Evolutionary conservation across 2,797 vertebrate species (phyloP).

Genomic region (Pithecia hirsuta): DNA sequence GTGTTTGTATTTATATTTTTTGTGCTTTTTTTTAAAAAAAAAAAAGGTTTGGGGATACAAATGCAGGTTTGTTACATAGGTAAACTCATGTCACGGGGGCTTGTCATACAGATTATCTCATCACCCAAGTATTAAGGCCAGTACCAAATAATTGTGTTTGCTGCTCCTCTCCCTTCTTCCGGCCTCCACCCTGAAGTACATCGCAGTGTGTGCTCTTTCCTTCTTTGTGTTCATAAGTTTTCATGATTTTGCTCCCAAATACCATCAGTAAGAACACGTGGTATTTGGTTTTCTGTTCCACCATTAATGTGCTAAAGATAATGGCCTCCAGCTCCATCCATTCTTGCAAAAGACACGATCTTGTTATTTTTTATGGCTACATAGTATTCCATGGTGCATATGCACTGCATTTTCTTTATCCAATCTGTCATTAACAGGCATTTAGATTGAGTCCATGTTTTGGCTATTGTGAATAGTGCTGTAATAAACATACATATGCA

Average conservation of each 20-base stretch:
- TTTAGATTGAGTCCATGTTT: too few species aligned
- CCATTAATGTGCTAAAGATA: neutral
- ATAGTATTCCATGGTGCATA: too few species aligned
- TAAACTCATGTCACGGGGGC: neutral
- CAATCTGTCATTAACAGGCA: too few species aligned
- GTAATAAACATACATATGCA: too few species aligned
- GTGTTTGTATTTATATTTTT: neutral
- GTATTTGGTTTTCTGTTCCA: neutral
- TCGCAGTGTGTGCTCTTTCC: neutral
- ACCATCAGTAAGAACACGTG: neutral
- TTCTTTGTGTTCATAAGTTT: neutral
- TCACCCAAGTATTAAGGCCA: neutral
- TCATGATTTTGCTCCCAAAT: neutral
- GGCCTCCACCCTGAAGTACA: neutral
- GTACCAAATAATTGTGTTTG: neutral
- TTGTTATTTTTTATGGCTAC: too few species aligned
- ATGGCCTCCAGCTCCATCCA: neutral
- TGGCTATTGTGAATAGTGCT: too few species aligned
- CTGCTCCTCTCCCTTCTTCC: neutral
- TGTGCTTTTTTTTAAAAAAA: neutral
- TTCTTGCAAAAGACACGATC: neutral
- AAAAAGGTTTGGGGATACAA: neutral
- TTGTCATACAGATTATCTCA: neutral
- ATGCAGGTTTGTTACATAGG: neutral
- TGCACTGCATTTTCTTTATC: too few species aligned